phyloP scores from a whole-genome alignment of 2,888 invertebrate species.

The Azorinus chamasolen region DNA sequence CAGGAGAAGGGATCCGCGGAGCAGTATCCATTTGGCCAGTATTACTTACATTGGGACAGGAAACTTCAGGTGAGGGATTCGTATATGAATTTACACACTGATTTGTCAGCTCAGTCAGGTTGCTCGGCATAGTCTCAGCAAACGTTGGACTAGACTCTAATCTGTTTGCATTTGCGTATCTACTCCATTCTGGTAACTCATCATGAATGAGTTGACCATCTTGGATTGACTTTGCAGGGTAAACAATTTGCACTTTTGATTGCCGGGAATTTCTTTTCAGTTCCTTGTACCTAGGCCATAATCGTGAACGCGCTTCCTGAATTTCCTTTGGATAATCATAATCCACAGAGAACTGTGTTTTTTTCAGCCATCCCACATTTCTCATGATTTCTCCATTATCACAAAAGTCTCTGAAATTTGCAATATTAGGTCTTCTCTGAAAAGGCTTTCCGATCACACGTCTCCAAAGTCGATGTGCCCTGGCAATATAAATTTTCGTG shows the following conservation, averaged over 20 bases:
- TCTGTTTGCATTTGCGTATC: background rate
- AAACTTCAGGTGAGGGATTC: too few relatives aligned
- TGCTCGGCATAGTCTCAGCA: too few relatives aligned
- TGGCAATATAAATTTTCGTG: constrained; percentile 7
- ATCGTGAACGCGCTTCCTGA: constrained; percentile 5
- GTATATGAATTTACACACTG: too few relatives aligned
- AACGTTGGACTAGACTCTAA: too few relatives aligned
- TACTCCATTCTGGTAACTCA: constrained; percentile 6
- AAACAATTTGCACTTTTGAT: constrained; percentile 8
- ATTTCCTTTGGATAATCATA: constrained; percentile 30
- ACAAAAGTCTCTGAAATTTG: constrained; percentile 15
- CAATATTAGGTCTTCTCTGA: constrained; percentile 16
- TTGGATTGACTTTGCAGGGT: background rate
- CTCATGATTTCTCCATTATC: constrained; percentile 20
- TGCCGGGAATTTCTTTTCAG: background rate
- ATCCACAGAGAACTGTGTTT: constrained; percentile 14
- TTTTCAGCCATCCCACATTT: constrained; percentile 2
- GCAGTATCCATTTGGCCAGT: too few relatives aligned
- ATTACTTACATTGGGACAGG: too few relatives aligned
- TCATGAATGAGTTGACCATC: background rate
- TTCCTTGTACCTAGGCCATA: constrained; percentile 15
- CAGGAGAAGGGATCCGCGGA: too few relatives aligned
- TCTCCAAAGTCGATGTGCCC: constrained; percentile 18
- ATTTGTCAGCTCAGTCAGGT: too few relatives aligned
- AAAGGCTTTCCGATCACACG: background rate